Base-by-base conservation (phyloP, 2,113 vertebrate species). In the Acinonyx jubatus region DNA sequence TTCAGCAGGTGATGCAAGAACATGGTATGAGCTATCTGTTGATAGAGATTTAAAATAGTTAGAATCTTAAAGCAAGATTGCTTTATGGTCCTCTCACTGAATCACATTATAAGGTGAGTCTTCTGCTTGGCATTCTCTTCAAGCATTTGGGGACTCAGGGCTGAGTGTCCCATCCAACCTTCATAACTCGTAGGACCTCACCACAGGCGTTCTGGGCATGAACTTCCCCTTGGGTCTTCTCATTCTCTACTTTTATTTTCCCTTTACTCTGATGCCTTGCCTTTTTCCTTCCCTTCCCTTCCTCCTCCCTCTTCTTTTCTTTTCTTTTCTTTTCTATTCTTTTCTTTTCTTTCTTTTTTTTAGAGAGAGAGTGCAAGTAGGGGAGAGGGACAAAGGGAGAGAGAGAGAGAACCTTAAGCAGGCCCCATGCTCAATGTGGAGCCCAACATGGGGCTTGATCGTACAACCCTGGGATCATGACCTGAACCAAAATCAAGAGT, bases 161-260 rank as follows among this genome's bases (percentile, higher is more conserved):
- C n/a, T 45, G 15, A 48, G 25, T 57, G 45, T 74, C 63, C 25
- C 36, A n/a, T 9, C 8, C 29, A 63, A 9, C 6, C 31, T 31
- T 33, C 25, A 10, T 31, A 89, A 55, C 21, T 71, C 45, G 68
- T 25, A 38, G 27, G 69, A 31, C 23, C 55, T 16, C 21, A 4
- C 33, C 45, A 31, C 2, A 36, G 23, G 27, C 27, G 0, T 38
- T 74, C 13, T 73, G 36, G 31, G 14, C 14, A 1, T 0, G 18
- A 23, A 7, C 45, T 73, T n/a, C 4, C 66, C 45, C 21, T 33
- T 73, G 1, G 23, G 6, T 15, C 33, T 65, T 74, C n/a, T 74
- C 45, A 55, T 74, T 48, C 41, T 41, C 65, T 73, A 14, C n/a
- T 82, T 83, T 41, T 36, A 66, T 19, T 68, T 79, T 88, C 45